phyloP scores from a whole-genome alignment of 2,113 vertebrate genomes.

The Meles meles region DNA sequence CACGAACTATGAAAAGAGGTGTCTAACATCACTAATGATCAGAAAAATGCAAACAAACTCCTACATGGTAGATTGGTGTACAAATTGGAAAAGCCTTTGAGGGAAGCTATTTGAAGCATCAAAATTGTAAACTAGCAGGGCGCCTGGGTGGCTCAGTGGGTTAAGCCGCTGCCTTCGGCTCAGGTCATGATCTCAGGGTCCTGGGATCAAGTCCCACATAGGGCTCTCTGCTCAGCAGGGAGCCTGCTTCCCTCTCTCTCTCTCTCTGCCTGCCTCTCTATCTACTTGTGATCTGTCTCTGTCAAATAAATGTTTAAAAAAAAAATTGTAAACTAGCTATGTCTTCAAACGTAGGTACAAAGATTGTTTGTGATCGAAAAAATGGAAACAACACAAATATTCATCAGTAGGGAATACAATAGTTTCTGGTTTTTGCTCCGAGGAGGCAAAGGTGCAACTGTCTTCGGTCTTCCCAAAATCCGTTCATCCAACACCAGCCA shows the following conservation, averaged over 20 bases:
- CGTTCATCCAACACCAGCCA: neutral
- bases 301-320: too few relatives aligned
- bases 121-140: too few relatives aligned
- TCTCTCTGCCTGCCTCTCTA: too few relatives aligned
- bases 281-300: too few relatives aligned
- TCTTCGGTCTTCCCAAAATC: neutral
- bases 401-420: neutral
- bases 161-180: too few relatives aligned
- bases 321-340: neutral
- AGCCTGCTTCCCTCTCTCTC: too few relatives aligned
- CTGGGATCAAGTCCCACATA: too few relatives aligned
- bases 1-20: neutral
- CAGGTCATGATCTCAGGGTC: too few relatives aligned
- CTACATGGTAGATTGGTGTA: neutral
- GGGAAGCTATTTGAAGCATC: neutral
- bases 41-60: constrained; percentile 8
- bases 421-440: neutral
- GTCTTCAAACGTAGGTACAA: neutral
- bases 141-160: too few relatives aligned
- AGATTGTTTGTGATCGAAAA: neutral
- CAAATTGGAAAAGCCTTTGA: neutral
- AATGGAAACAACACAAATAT: neutral
- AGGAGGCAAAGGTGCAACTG: neutral
- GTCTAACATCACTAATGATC: neutral
- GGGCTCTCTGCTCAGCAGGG: too few relatives aligned